Evolutionary conservation across 2,797 vertebrate genomes (phyloP).

Genomic region (Hippocampus kuda): DNA sequence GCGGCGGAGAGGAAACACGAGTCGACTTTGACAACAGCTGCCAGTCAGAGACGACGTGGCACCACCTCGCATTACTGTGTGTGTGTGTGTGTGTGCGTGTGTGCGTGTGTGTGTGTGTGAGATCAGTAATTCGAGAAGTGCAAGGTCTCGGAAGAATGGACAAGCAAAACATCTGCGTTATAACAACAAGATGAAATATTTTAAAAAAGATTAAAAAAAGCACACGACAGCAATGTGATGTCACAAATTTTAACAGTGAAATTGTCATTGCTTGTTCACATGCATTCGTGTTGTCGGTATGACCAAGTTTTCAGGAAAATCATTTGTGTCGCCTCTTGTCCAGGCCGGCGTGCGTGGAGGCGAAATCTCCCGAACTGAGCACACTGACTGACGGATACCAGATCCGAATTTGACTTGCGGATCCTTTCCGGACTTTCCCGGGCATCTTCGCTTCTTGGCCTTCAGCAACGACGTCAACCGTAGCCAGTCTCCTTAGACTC

Average conservation of each 20-base stretch:
- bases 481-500: background rate
- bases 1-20: conserved; percentile 43
- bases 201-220: no score
- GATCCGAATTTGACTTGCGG: conserved; percentile 79
- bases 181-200: no score
- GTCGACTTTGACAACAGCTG: conserved; percentile 46
- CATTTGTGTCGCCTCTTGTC: background rate
- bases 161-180: no score
- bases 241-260: no score
- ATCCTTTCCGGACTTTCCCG: background rate
- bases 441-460: background rate
- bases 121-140: background rate
- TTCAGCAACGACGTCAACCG: background rate
- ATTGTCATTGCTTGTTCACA: no score
- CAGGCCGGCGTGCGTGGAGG: conserved; percentile 80
- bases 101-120: background rate
- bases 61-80: background rate
- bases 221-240: no score
- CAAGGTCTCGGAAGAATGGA: background rate
- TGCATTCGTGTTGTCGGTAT: background rate
- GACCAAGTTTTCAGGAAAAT: background rate
- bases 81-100: background rate
- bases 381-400: conserved; percentile 88
- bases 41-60: conserved; percentile 16
- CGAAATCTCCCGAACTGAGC: conserved; percentile 80